Conservation (phyloP, 2,113 vertebrate species). For the Mobula hypostoma region DNA sequence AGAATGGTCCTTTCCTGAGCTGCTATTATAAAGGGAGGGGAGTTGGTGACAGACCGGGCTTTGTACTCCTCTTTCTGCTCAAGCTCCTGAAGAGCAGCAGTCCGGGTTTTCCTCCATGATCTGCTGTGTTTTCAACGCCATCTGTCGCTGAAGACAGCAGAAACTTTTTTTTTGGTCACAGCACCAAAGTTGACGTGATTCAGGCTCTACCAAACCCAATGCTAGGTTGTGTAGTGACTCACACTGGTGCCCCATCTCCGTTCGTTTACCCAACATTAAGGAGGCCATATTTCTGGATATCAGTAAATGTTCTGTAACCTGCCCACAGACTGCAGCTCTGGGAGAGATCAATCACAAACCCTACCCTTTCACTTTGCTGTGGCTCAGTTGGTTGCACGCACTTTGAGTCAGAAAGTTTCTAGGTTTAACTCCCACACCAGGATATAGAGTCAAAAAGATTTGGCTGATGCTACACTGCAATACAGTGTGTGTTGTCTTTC, state of each 20-base stretch:
- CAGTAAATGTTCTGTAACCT: not conserved
- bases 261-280: not conserved
- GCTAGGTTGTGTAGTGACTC: not conserved
- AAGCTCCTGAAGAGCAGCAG: not conserved
- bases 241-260: not conserved
- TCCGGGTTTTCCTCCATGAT: not conserved
- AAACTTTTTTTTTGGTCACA: not conserved
- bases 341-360: not conserved
- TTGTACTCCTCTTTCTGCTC: not conserved
- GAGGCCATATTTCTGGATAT: not conserved
- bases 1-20: too few relatives aligned
- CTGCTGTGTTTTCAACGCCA: not conserved
- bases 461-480: not conserved
- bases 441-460: not conserved
- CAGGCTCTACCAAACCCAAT: not conserved
- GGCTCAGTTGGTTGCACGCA: not conserved
- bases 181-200: not conserved
- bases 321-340: not conserved
- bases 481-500: not conserved
- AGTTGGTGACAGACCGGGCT: not conserved
- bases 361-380: not conserved
- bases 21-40: not conserved
- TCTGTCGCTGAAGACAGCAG: not conserved
- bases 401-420: not conserved
- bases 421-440: not conserved